Percentiles rank a stretch among this genome's conserved stretches.
Evolutionary conservation across 2,113 vertebrate genomes (phyloP).

Genomic region (Vanacampus margaritifer): DNA sequence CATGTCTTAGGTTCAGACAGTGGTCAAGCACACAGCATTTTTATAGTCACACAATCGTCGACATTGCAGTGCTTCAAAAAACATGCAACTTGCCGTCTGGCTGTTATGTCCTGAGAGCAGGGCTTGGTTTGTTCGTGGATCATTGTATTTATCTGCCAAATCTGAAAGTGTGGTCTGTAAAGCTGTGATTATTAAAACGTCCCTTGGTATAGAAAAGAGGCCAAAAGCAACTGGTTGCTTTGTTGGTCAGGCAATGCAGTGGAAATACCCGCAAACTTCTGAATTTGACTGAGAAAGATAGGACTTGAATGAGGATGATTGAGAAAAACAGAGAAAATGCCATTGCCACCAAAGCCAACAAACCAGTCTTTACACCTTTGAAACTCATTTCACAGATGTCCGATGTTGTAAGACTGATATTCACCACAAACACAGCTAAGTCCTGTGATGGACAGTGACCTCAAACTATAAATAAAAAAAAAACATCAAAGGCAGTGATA

Average conservation of each 20-base stretch:
- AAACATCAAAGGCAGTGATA: conserved; percentile 12
- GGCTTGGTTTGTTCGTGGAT: conserved; percentile 51
- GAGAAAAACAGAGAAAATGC: conserved; percentile 14
- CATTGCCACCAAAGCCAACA: conserved; percentile 28
- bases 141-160: conserved; percentile 63
- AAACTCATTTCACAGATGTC: conserved; percentile 34
- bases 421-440: conserved; percentile 36
- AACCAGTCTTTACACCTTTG: conserved; percentile 32
- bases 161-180: conserved; percentile 50
- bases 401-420: conserved; percentile 32
- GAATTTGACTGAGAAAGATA: conserved; percentile 35
- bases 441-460: conserved; percentile 16
- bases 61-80: conserved; percentile 31
- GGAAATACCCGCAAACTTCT: conserved; percentile 60
- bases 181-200: conserved; percentile 64
- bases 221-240: conserved; percentile 68
- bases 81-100: conserved; percentile 31
- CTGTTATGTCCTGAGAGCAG: conserved; percentile 29
- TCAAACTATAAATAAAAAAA: conserved; percentile 29
- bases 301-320: conserved; percentile 28
- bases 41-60: conserved; percentile 35
- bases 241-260: conserved; percentile 62
- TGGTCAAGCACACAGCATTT: conserved; percentile 38
- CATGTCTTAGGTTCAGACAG: conserved; percentile 26
- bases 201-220: conserved; percentile 47